Percentiles rank a stretch among this genome's conserved stretches.
phyloP scores from a whole-genome alignment of 1,140 invertebrate genomes.

The Drosophila rhopaloa region DNA sequence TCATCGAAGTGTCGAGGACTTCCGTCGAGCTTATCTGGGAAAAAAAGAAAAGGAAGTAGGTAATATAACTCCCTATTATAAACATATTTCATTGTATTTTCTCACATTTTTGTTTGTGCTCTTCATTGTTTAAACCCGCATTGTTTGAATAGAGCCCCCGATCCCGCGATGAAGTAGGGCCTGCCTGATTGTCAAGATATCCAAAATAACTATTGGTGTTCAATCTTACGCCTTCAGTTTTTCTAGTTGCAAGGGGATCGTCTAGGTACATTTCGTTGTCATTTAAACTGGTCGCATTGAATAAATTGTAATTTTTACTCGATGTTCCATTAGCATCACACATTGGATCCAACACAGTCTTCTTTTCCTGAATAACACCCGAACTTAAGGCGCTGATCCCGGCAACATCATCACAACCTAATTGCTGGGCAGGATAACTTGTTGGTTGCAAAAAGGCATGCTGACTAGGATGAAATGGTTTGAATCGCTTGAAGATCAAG shows the following conservation, averaged over 20 bases:
- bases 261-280: not conserved
- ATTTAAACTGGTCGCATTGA: slow-evolving; percentile 1
- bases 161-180: not conserved
- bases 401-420: not conserved
- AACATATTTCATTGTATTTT: not conserved
- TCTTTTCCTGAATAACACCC: slow-evolving; percentile 19
- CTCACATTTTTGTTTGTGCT: slow-evolving; percentile 11
- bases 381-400: slow-evolving; percentile 12
- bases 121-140: not conserved
- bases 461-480: slow-evolving; percentile 34
- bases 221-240: slow-evolving; percentile 1
- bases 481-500: slow-evolving; percentile 67
- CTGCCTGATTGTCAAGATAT: slow-evolving; percentile 16
- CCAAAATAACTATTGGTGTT: slow-evolving; percentile 15
- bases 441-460: slow-evolving; percentile 30
- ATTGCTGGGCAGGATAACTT: slow-evolving; percentile 29
- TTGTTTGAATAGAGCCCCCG: too few relatives aligned
- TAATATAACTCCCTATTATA: not conserved
- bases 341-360: slow-evolving; percentile 20
- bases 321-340: not conserved
- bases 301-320: slow-evolving; percentile 6
- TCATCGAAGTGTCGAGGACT: slow-evolving; percentile 12
- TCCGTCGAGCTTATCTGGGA: slow-evolving; percentile 47
- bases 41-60: not conserved
- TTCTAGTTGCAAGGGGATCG: not conserved